Percentiles rank a stretch among this genome's conserved stretches.
phyloP scores from a whole-genome alignment of 2,888 invertebrate species.

The Acleris sparsana region DNA sequence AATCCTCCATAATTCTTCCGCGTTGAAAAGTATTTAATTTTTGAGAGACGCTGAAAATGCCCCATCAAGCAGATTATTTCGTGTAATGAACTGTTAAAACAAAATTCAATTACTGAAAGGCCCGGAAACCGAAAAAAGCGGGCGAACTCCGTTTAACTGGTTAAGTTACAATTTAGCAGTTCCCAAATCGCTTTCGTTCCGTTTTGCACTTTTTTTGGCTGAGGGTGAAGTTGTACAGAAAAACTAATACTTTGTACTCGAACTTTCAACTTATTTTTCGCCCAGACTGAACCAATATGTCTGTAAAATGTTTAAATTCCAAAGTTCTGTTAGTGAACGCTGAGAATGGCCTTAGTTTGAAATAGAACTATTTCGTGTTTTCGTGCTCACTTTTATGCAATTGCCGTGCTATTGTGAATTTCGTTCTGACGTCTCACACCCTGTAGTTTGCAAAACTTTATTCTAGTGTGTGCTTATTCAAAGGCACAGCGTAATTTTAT shows the following conservation, averaged over 20 bases:
- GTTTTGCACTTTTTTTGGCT: slow-evolving; percentile 27
- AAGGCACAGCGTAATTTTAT: too few species aligned
- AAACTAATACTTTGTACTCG: slow-evolving; percentile 1
- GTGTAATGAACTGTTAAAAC: slow-evolving; percentile 37
- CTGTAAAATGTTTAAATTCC: too few species aligned
- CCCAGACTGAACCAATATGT: not conserved
- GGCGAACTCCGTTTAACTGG: slow-evolving; percentile 30
- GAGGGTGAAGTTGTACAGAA: slow-evolving; percentile 13
- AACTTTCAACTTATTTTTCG: not conserved
- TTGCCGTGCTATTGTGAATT: too few species aligned
- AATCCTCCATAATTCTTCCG: not conserved
- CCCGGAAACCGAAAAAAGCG: slow-evolving; percentile 26
- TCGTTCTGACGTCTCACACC: too few species aligned
- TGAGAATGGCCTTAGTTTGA: too few species aligned
- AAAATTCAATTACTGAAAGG: slow-evolving; percentile 35
- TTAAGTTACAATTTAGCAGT: slow-evolving; percentile 33
- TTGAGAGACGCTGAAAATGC: slow-evolving; percentile 31
- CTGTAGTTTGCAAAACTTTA: too few species aligned
- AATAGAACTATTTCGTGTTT: too few species aligned
- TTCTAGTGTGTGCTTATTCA: too few species aligned
- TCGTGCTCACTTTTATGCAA: too few species aligned
- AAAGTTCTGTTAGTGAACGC: too few species aligned
- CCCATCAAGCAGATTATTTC: slow-evolving; percentile 35
- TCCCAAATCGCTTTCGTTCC: slow-evolving; percentile 31
- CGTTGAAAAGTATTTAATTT: slow-evolving; percentile 10